These are phyloP conservation scores for Falco cherrug DNA, from an alignment of 2,797 vertebrate species.

Conservation along the genomic window DNA sequence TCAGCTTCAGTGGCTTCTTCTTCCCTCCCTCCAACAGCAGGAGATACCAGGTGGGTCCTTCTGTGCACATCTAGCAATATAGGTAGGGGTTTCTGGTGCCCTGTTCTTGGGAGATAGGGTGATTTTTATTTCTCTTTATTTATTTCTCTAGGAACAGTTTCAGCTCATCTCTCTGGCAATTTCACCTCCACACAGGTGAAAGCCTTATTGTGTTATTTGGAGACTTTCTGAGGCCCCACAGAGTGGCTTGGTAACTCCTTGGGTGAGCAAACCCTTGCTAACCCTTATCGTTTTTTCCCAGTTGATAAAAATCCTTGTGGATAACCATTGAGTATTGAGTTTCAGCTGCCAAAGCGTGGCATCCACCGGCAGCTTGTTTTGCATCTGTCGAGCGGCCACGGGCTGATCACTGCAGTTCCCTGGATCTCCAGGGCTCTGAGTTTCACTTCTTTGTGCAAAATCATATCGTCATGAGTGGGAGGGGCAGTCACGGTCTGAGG, in stretches of 20 bases:
- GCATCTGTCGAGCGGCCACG: fast-evolving
- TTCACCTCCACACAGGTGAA: neutral
- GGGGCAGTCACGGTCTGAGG: neutral
- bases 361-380: neutral
- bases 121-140: neutral
- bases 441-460: neutral
- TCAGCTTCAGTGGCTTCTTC: neutral
- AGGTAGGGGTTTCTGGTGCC: no score
- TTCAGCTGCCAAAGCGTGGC: neutral
- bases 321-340: neutral
- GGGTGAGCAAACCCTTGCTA: neutral
- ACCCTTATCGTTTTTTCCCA: neutral
- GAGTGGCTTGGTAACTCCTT: neutral
- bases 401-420: neutral
- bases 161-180: fast-evolving
- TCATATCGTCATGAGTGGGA: neutral
- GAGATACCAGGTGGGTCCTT: neutral
- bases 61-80: fast-evolving
- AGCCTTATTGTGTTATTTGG: fast-evolving
- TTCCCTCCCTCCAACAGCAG: neutral
- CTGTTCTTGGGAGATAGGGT: fast-evolving
- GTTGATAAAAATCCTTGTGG: neutral
- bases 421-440: neutral
- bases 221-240: neutral
- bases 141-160: neutral